Conservation (phyloP, 2,888 invertebrate species). For the Bombyx huttoni region DNA sequence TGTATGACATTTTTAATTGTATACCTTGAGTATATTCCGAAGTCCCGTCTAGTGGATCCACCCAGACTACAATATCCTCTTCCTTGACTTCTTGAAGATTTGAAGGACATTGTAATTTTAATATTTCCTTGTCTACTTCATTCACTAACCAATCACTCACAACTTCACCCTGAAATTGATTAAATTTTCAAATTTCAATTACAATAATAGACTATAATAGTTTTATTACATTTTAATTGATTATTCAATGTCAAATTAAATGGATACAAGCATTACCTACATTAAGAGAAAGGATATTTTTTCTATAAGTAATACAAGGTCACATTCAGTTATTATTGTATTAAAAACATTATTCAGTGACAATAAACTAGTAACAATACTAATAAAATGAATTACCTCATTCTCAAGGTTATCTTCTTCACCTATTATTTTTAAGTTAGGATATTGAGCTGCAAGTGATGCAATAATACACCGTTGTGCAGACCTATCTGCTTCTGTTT, state of each 20-base stretch:
- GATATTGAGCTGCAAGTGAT: conserved; percentile 87
- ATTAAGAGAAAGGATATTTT: background rate
- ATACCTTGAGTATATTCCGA: conserved; percentile 95
- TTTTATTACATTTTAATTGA: background rate
- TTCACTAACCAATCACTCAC: conserved; percentile 84
- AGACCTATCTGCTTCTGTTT: conserved; percentile 97
- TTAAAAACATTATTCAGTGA: too few species aligned
- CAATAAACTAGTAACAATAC: too few species aligned
- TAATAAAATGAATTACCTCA: conserved; percentile 48
- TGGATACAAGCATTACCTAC: background rate
- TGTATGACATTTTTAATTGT: background rate
- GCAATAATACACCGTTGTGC: conserved; percentile 95
- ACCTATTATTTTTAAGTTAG: conserved; percentile 86
- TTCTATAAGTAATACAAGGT: background rate
- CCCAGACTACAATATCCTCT: conserved; percentile 95
- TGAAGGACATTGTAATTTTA: conserved; percentile 76
- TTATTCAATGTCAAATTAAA: background rate
- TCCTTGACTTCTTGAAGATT: conserved; percentile 76
- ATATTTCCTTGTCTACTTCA: conserved; percentile 78
- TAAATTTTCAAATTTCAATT: background rate
- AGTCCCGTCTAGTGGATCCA: conserved; percentile 99
- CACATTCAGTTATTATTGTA: background rate
- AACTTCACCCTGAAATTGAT: conserved; percentile 45
- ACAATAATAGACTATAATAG: background rate
- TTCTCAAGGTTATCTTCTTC: conserved; percentile 85